These are phyloP conservation scores for Oncorhynchus nerka DNA, from an alignment of 2,113 vertebrate genomes.

Conservation along the genomic window DNA sequence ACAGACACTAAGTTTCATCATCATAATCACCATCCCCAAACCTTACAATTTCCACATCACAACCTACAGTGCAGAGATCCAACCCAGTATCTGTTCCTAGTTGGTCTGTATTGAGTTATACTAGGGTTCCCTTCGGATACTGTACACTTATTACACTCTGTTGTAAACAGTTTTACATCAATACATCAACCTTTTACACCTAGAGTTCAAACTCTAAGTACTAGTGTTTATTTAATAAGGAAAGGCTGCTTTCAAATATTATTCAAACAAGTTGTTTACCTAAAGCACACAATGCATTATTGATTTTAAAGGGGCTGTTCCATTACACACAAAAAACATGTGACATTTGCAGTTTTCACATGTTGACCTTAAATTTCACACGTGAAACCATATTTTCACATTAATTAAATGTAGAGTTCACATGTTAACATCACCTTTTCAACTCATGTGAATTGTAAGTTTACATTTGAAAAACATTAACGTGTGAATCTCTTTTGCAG, in stretches of 20 bases:
- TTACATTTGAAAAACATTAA: no score
- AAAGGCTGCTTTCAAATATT: neutral
- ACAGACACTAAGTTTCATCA: neutral
- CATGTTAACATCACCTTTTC: no score
- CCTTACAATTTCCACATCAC: no score
- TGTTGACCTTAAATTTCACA: no score
- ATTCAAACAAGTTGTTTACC: neutral
- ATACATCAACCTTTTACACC: slow-evolving; percentile 13
- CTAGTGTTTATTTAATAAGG: no score
- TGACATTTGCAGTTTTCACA: no score
- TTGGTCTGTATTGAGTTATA: slow-evolving; percentile 12
- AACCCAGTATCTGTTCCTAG: slow-evolving; percentile 15
- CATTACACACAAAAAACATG: no score
- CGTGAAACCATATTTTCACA: no score
- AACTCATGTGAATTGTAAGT: no score
- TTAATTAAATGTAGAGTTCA: no score
- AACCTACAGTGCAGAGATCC: no score
- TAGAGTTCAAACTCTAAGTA: slow-evolving; percentile 1
- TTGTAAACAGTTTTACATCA: slow-evolving; percentile 2
- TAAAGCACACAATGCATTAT: slow-evolving; percentile 39
- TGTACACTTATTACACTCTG: neutral
- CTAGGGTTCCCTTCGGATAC: slow-evolving; percentile 1
- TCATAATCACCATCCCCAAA: neutral
- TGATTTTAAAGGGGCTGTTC: neutral
- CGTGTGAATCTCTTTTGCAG: no score